Evolutionary conservation across 2,888 invertebrate species (phyloP), one percentile per base, ranked within the genome.

Genomic region (Nineta flava): DNA sequence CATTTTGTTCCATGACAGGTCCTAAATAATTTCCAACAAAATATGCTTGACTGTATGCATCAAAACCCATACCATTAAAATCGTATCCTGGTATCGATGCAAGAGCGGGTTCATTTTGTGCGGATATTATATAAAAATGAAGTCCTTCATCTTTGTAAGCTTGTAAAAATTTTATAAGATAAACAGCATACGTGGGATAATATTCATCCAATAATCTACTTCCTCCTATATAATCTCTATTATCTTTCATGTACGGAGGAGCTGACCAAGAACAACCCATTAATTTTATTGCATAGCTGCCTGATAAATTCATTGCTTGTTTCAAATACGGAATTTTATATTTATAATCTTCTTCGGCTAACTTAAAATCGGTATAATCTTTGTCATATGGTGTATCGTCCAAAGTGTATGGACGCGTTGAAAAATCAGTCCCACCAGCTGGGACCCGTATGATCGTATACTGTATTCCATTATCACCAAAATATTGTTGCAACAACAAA

Each of bases 381-480:
- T 63, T 64, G 57, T 81, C 78, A 57, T 80, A 73, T 59, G 67
- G 65, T 0, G 72, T 70, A 53, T 81, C 80, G 59, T 83, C 83
- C 62, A 90, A 90, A 0, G 90, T 81, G 70, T 94, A 94, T 0
- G 78, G 72, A 46, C 73, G 76, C 0, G 80, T 76, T 0, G 93
- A 93, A 65, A 93, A 93, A 65, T 94, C 94, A 48, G 79, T 76
- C 9, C 91, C 90, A 1, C 79, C 93, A 53, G 93, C 86, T 0
- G 93, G 85, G 5, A 90, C 76, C 35, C 94, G 73, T 45, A 83
- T 80, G 55, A 92, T 62, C 57, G 77, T 84, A 65, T 90, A 94
- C 54, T 81, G 79, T 50, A 87, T 71, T 7, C 94, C 94, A 52
- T 71, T 62, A 2, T 65, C 58, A 9, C 77, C 72, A 59, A 78